Conservation (phyloP, 2,113 vertebrate species). For the Cephalopholis sonnerati region DNA sequence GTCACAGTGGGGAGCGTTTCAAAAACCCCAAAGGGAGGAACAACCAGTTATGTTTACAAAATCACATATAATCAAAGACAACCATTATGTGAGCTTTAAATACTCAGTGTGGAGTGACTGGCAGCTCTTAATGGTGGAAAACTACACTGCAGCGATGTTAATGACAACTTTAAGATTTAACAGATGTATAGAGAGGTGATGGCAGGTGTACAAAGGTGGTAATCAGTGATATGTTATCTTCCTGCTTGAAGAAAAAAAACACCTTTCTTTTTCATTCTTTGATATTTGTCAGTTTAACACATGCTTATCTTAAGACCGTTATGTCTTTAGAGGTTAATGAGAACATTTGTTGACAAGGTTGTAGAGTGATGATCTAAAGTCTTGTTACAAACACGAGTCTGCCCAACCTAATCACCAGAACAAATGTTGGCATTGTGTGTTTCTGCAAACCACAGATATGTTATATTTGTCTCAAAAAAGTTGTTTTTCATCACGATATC, state of each 20-base stretch:
- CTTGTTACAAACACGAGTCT: too few relatives aligned
- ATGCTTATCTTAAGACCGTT: neutral
- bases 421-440: too few relatives aligned
- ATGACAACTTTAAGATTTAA: neutral
- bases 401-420: too few relatives aligned
- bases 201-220: neutral
- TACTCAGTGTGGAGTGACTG: slow-evolving; percentile 1
- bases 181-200: slow-evolving; percentile 22
- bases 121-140: neutral
- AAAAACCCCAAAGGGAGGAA: slow-evolving; percentile 25
- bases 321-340: neutral
- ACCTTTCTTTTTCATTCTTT: neutral
- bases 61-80: slow-evolving; percentile 20
- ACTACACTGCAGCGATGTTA: neutral
- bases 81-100: neutral
- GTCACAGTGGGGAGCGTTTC: slow-evolving; percentile 43
- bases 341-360: neutral
- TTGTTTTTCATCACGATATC: too few relatives aligned
- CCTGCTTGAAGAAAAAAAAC: neutral
- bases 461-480: too few relatives aligned
- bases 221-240: neutral
- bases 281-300: slow-evolving; percentile 1
- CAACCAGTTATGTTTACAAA: slow-evolving; percentile 23
- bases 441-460: too few relatives aligned
- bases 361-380: neutral